These are phyloP conservation scores for Eulemur mongoz DNA, from an alignment of 2,797 vertebrate genomes.

Conservation along the genomic window DNA sequence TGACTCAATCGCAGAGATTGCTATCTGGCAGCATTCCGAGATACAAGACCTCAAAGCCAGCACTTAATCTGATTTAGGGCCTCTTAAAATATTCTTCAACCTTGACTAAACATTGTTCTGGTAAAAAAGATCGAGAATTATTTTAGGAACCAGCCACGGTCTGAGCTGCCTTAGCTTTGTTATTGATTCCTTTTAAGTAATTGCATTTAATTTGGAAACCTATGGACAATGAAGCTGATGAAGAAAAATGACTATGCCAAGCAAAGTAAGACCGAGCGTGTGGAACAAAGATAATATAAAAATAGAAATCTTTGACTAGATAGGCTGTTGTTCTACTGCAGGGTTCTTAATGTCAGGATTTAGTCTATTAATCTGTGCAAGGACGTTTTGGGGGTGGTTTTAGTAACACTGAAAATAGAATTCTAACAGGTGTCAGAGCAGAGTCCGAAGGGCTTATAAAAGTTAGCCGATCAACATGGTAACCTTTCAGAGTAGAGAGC, in stretches of 20 bases:
- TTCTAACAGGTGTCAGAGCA: background rate
- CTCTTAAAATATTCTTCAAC: constrained; percentile 84
- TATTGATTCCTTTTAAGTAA: constrained; percentile 84
- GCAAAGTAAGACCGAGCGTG: constrained; percentile 52
- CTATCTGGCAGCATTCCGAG: constrained; percentile 85
- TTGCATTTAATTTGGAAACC: constrained; percentile 80
- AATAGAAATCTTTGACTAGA: constrained; percentile 34
- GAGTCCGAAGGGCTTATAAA: background rate
- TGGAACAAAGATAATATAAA: background rate
- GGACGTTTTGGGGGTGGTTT: background rate
- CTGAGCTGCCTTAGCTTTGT: constrained; percentile 56
- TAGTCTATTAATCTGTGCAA: background rate
- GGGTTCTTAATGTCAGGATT: background rate
- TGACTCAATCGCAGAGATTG: constrained; percentile 89
- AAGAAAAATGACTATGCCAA: constrained; percentile 66
- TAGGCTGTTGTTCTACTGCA: background rate
- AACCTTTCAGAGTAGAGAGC: background rate
- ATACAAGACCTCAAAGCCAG: constrained; percentile 81
- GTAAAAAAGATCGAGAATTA: constrained; percentile 78
- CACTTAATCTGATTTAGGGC: constrained; percentile 88
- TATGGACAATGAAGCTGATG: constrained; percentile 60
- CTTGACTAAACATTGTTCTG: constrained; percentile 69
- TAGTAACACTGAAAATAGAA: background rate
- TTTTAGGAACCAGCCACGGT: constrained; percentile 76
- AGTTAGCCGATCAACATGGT: background rate